Conservation (phyloP, 2,113 vertebrate species). For the Stomatorhinus ivindoensis region DNA sequence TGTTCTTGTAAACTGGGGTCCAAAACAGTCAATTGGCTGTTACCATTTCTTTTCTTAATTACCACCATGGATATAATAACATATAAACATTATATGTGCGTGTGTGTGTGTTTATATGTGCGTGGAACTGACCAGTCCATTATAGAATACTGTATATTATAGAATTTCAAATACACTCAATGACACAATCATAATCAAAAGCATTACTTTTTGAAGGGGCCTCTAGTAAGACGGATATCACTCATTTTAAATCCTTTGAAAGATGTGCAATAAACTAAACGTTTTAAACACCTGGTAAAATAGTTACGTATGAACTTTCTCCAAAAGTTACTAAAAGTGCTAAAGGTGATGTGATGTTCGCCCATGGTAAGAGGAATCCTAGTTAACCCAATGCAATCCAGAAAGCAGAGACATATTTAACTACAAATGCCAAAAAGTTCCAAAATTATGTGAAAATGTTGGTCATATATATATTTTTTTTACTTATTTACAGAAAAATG, state of each 20-base stretch:
- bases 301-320: neutral
- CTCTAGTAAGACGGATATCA: neutral
- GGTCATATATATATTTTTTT: neutral
- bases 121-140: neutral
- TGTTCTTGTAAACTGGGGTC: neutral
- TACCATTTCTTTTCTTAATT: neutral
- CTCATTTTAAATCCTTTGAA: neutral
- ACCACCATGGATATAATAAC: neutral
- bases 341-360: neutral
- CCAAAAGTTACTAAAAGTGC: neutral
- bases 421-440: neutral
- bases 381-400: neutral
- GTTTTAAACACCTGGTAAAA: neutral
- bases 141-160: neutral
- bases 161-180: neutral
- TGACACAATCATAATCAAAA: neutral
- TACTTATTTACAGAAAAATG: neutral
- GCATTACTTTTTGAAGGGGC: neutral
- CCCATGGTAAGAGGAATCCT: neutral
- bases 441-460: neutral
- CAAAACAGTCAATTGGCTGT: neutral
- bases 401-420: neutral
- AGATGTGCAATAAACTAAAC: neutral
- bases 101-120: neutral
- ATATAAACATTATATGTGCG: neutral